Conservation (phyloP, 30 jellyfish, hydroid and myxozoan genomes). For the Rhopilema esculentum region DNA sequence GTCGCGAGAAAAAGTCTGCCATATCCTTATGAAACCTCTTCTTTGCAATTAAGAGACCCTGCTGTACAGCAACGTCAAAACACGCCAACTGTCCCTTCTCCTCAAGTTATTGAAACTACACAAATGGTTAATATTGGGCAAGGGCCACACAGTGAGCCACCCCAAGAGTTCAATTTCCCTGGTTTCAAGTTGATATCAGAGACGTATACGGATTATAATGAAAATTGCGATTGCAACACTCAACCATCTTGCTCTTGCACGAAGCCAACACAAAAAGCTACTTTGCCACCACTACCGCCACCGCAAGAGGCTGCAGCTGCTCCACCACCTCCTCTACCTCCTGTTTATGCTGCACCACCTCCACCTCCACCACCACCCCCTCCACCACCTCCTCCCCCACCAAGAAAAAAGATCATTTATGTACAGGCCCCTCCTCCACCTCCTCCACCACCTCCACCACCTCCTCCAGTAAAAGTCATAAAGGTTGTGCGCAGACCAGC, state of each 20-base stretch:
- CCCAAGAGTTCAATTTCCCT: conserved; percentile 61
- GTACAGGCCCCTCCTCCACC: not conserved
- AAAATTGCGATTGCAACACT: conserved; percentile 46
- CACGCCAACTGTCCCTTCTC: conserved; percentile 51
- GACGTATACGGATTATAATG: conserved; percentile 57
- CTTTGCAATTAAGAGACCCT: conserved; percentile 6
- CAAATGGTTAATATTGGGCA: conserved; percentile 51
- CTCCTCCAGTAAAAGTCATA: not conserved
- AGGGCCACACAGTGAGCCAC: conserved; percentile 67
- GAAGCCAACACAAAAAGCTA: conserved; percentile 24
- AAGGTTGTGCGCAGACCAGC: conserved; percentile 13
- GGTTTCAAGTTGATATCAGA: conserved; percentile 57
- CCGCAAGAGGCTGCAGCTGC: conserved; percentile 29
- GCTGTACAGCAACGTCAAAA: conserved; percentile 51
- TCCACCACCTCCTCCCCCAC: not conserved
- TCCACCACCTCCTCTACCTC: conserved; percentile 43
- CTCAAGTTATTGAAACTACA: conserved; percentile 41
- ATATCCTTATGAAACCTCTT: conserved; percentile 21
- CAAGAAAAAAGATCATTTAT: not conserved
- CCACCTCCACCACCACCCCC: conserved; percentile 51
- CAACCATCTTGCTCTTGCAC: conserved; percentile 32
- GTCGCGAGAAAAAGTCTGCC: not conserved
- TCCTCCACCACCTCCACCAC: conserved; percentile 42
- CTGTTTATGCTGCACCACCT: not conserved
- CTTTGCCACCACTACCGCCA: conserved; percentile 32